phyloP scores from a whole-genome alignment of 2,888 invertebrate species.

The Plemyria rubiginata region DNA sequence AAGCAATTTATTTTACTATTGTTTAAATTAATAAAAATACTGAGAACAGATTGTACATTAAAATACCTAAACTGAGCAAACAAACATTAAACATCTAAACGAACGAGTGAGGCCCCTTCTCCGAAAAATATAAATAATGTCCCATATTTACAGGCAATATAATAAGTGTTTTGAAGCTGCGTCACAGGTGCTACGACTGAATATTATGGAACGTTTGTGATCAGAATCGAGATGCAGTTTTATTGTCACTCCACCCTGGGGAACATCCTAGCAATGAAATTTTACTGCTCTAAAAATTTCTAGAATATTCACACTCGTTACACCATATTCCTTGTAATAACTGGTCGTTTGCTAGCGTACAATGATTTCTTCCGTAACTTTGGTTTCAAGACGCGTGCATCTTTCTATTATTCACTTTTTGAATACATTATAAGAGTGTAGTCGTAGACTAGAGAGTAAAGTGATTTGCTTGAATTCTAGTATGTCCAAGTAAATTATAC shows the following conservation, averaged over 20 bases:
- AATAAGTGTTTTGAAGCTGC: conserved; percentile 73
- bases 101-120: conserved; percentile 15
- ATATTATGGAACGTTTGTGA: conserved; percentile 82
- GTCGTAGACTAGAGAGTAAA: too few species aligned
- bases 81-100: conserved; percentile 15
- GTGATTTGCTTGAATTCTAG: not conserved
- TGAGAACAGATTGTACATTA: not conserved
- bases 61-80: not conserved
- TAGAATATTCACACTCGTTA: conserved; percentile 38
- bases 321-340: conserved; percentile 24
- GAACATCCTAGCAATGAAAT: conserved; percentile 41
- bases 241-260: conserved; percentile 72
- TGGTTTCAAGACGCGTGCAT: not conserved
- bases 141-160: conserved; percentile 73
- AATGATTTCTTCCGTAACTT: conserved; percentile 18
- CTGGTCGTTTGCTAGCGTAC: conserved; percentile 6
- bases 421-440: too few species aligned
- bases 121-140: conserved; percentile 23
- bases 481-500: too few species aligned
- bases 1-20: too few species aligned
- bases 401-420: too few species aligned
- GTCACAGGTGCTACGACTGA: conserved; percentile 79
- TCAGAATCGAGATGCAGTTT: conserved; percentile 83
- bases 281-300: conserved; percentile 40
- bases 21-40: not conserved